Evolutionary conservation across 2,113 vertebrate genomes (phyloP).

Genomic region (Xenopus tropicalis): DNA sequence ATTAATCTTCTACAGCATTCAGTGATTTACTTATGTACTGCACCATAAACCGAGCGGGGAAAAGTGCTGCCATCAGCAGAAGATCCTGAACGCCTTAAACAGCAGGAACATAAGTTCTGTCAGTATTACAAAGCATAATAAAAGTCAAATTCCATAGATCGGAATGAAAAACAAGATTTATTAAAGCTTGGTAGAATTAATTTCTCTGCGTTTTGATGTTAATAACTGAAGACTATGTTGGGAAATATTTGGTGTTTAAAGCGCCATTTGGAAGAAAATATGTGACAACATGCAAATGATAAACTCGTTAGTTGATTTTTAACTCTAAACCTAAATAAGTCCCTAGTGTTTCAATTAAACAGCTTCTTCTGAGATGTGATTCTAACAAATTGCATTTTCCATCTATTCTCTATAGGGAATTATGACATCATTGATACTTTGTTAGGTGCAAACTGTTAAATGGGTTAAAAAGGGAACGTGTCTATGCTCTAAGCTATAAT

Average conservation of each 20-base stretch:
- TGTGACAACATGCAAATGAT: neutral
- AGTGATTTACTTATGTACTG: constrained; percentile 47
- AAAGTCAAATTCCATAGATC: constrained; percentile 9
- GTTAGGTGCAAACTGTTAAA: too few species aligned
- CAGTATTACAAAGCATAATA: constrained; percentile 13
- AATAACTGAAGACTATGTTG: constrained; percentile 42
- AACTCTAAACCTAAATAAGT: constrained; percentile 29
- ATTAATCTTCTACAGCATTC: constrained; percentile 50
- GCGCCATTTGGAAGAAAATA: neutral
- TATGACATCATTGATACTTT: neutral
- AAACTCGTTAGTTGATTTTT: constrained; percentile 29
- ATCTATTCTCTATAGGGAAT: constrained; percentile 22
- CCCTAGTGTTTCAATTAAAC: constrained; percentile 43
- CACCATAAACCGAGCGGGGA: constrained; percentile 41
- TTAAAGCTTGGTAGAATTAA: constrained; percentile 12
- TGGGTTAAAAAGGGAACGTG: too few species aligned
- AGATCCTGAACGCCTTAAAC: constrained; percentile 42
- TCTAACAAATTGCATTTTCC: constrained; percentile 40
- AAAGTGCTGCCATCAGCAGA: constrained; percentile 47
- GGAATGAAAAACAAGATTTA: constrained; percentile 22
- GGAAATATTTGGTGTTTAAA: constrained; percentile 17
- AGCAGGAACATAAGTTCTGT: constrained; percentile 27
- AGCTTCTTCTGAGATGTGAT: constrained; percentile 22
- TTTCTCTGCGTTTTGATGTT: constrained; percentile 16
- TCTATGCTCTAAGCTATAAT: too few species aligned